phyloP scores from a whole-genome alignment of 2,797 vertebrate species.

The Austrolebias charrua region DNA sequence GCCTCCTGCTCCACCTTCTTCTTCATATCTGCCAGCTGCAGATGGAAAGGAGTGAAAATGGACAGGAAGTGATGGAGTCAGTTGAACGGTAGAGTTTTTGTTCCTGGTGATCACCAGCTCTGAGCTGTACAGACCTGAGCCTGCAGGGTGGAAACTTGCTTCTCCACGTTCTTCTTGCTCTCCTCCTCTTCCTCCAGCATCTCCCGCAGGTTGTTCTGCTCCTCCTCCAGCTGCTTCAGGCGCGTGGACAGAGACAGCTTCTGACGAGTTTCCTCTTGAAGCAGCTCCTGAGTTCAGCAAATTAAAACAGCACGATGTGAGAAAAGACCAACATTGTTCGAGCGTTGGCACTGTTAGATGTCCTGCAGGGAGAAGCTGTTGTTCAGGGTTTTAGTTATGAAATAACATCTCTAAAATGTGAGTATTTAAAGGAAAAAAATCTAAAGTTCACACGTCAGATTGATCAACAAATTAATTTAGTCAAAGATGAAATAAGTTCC shows the following conservation, averaged over 20 bases:
- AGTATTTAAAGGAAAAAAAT: no score
- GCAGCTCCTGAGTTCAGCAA: slow-evolving; percentile 79
- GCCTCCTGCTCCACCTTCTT: slow-evolving; percentile 90
- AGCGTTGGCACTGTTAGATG: not conserved
- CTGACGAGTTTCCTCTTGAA: slow-evolving; percentile 94
- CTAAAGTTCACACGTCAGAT: no score
- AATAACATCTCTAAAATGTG: no score
- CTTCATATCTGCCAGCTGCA: slow-evolving; percentile 87
- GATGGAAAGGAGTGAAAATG: not conserved
- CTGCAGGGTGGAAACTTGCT: slow-evolving; percentile 87
- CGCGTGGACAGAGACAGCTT: slow-evolving; percentile 89
- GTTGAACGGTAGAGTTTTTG: not conserved
- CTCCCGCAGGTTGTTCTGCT: slow-evolving; percentile 87
- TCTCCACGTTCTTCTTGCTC: slow-evolving; percentile 87
- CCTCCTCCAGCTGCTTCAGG: slow-evolving; percentile 90
- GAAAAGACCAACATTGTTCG: not conserved
- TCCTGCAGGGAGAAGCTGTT: no score
- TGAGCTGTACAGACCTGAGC: slow-evolving; percentile 80
- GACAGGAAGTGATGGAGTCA: not conserved
- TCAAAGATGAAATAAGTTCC: no score
- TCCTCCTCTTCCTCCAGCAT: slow-evolving; percentile 95
- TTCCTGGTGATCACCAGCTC: not conserved
- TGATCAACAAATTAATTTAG: no score
- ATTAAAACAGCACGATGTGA: not conserved
- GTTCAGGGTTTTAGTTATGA: no score